These are phyloP conservation scores for Cactoblastis cactorum DNA, from an alignment of 2,888 invertebrate genomes.

Conservation along the genomic window DNA sequence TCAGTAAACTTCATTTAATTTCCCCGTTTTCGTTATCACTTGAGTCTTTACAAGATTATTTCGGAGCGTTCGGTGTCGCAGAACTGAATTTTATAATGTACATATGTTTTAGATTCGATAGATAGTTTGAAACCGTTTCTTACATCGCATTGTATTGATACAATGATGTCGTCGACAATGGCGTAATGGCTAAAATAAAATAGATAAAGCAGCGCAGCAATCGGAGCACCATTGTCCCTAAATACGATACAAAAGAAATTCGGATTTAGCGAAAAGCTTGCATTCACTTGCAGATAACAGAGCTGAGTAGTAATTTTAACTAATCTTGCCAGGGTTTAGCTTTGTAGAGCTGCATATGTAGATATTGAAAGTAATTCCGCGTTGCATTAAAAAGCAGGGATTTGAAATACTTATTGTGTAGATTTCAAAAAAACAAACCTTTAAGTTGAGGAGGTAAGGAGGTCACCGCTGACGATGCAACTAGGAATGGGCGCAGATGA, in stretches of 20 bases:
- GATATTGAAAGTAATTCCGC: neutral
- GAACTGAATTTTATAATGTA: conserved; percentile 2
- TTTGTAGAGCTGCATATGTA: neutral
- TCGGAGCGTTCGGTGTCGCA: neutral
- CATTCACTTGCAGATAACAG: conserved; percentile 37
- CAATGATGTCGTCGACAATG: conserved; percentile 58
- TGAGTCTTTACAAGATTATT: conserved; percentile 9
- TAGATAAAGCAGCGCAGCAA: conserved; percentile 58
- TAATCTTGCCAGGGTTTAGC: conserved; percentile 22
- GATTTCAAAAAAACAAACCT: too few relatives aligned
- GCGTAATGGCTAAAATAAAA: conserved; percentile 66
- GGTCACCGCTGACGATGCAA: too few relatives aligned
- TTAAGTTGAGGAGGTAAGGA: too few relatives aligned
- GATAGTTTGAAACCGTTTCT: conserved; percentile 35
- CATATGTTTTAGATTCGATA: conserved; percentile 23
- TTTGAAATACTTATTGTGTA: too few relatives aligned
- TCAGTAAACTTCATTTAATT: conserved; percentile 24
- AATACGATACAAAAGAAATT: conserved; percentile 60
- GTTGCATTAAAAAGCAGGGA: neutral
- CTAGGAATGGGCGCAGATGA: too few relatives aligned
- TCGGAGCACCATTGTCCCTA: conserved; percentile 68
- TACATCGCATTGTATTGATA: conserved; percentile 51
- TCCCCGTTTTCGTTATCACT: conserved; percentile 22
- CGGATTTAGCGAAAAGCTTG: conserved; percentile 48
- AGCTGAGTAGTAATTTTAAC: conserved; percentile 27